Base-by-base conservation (phyloP, 2,113 vertebrate genomes). In the Gnathonemus longibarbis region DNA sequence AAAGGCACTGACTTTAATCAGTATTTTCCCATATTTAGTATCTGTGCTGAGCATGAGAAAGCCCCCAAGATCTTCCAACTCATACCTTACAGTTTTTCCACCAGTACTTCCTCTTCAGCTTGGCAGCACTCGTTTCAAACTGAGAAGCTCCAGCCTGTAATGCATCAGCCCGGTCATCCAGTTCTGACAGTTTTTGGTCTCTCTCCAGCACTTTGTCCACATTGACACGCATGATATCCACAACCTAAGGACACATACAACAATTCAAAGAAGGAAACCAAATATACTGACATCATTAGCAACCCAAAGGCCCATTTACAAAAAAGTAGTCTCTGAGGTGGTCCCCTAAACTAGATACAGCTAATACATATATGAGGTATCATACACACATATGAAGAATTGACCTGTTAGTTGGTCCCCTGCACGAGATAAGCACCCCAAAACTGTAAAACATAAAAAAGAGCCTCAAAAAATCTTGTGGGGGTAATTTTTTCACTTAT, bases 41-140 rank as follows among this genome's bases (percentile, higher is more conserved):
- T 62, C 24, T 27, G n/a, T 10, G 58, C 58, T n/a, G 58, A 66
- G 9, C 58, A 27, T 66, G 24, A 66, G 24, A 66, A 66, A 66
- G 24, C 24, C 8, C n/a, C 62, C n/a, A 42, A 21, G 31, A 45
- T 21, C 15, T 83, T 83, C 39, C 10, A 15, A 31, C 31, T 31
- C 58, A 13, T 93, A 96, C 97, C 97, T 98, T 98, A 95, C 95
- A 96, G 92, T 98, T 98, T 93, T 98, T 98, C 97, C 97, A 98
- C 96, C 96, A 97, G 94, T 94, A 97, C 95, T 98, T 98, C 91
- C 97, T 97, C 93, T 98, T 98, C 93, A 98, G 96, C 87, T 98
- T 98, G 86, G 97, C 97, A 53, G 97, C 97, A 0, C 97, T 99
- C 27, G 98, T 99, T 94, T 99, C 98, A 90, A 99, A 66, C 62